Base-by-base conservation (phyloP, 2,888 invertebrate genomes). In the Acleris laterana region DNA sequence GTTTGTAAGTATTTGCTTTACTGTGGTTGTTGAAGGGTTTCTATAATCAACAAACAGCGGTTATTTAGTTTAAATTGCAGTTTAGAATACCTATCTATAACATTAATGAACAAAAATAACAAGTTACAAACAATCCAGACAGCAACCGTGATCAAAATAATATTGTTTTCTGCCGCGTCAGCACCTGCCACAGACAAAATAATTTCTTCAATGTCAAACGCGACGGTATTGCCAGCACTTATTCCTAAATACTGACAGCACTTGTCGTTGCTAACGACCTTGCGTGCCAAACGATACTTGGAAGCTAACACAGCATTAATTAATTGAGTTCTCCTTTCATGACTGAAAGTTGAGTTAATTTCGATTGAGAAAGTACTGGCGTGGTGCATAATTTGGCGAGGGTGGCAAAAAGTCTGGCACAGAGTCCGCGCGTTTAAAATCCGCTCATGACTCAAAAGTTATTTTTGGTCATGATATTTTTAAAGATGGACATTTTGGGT, bases 201-300 rank as follows among this genome's bases (percentile, higher is more conserved):
- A 17, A 44, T 44, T 59, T 53, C n/a, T 17, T 25, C 4, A 44
- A 22, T 46, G 32, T 48, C 48, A 48, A 49, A 25, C 20, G 16
- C 22, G 42, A 32, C 32, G 5, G 22, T 19, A 44, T n/a, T 52
- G 32, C 46, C 9, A 52, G 3, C 52, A 42, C 20, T 53, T 28
- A 46, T 62, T 55, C 38, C 38, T 22, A 60, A 60, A 50, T 46
- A 60, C 50, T 60, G 67, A 68, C 68, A 67, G 49, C 66, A 69
- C 65, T 73, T 66, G 73, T 70, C 70, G 63, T 62, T 49, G 52
- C 48, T 62, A 58, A 70, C 64, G 58, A 64, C 69, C 73, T 87
- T 79, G 88, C 89, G 87, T 88, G 89, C 72, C 72, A 59, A 74
- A 69, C 73, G 74, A 79, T 85, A 85, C 83, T 85, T 80, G 77